phyloP scores from a whole-genome alignment of 2,113 vertebrate genomes.

The Gnathonemus echidnorhynchus region DNA sequence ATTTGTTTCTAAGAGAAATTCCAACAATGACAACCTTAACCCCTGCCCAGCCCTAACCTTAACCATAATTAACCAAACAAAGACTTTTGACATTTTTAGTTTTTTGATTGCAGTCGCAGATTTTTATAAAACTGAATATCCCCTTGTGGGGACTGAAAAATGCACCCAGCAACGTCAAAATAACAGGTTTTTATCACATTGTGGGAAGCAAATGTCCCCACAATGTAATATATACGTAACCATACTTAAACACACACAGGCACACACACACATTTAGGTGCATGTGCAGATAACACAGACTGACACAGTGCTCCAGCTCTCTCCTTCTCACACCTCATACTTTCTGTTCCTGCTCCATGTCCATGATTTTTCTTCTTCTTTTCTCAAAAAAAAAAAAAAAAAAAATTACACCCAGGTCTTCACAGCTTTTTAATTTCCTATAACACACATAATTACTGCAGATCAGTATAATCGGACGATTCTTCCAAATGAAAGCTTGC shows the following conservation, averaged over 20 bases:
- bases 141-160: not conserved
- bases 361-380: not conserved
- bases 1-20: not conserved
- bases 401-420: not conserved
- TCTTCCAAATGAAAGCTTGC: not conserved
- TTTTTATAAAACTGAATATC: not conserved
- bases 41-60: not conserved
- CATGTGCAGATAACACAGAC: not conserved
- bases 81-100: not conserved
- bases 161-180: not conserved
- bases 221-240: not conserved
- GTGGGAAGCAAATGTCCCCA: not conserved
- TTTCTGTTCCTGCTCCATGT: not conserved
- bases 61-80: not conserved
- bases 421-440: not conserved
- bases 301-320: not conserved
- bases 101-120: not conserved
- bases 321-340: not conserved
- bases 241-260: not conserved
- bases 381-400: not conserved
- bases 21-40: not conserved
- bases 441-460: conserved; percentile 2
- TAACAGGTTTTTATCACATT: not conserved
- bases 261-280: not conserved
- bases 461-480: not conserved